Conservation (phyloP, 1,140 invertebrate genomes). For the Ptiloglossa arizonensis region DNA sequence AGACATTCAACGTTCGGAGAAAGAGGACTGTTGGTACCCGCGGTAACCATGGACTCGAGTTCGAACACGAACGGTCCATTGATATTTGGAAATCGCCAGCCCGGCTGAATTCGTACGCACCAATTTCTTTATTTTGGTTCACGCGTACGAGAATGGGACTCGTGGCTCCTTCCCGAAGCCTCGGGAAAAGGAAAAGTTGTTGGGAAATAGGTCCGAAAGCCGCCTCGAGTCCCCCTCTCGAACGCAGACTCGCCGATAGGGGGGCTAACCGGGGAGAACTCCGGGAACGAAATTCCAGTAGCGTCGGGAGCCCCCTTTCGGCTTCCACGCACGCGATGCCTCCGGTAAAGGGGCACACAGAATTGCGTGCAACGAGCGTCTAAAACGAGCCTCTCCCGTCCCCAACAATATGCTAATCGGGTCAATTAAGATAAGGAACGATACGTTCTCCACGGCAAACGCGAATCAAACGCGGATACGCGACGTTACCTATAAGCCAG, state of each 20-base stretch:
- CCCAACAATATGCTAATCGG: slow-evolving; percentile 49
- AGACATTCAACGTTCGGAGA: slow-evolving; percentile 15
- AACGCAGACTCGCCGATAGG: background rate
- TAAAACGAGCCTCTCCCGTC: background rate
- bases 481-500: slow-evolving; percentile 15
- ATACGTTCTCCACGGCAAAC: slow-evolving; percentile 38
- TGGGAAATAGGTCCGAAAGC: too few species aligned
- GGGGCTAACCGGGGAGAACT: background rate
- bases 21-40: slow-evolving; percentile 17
- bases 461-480: slow-evolving; percentile 46
- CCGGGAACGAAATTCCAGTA: slow-evolving; percentile 43
- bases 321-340: slow-evolving; percentile 20
- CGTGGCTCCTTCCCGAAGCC: too few species aligned
- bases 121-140: too few species aligned
- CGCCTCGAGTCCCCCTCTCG: too few species aligned
- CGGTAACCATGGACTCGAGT: slow-evolving; percentile 16
- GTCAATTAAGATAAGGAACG: slow-evolving; percentile 53
- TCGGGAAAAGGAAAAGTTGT: too few species aligned
- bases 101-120: too few species aligned
- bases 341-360: background rate
- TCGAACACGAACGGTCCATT: slow-evolving; percentile 14
- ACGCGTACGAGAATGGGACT: too few species aligned
- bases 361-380: slow-evolving; percentile 40
- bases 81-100: slow-evolving; percentile 39
- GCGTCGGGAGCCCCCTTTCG: slow-evolving; percentile 8